Conservation (phyloP, 2,113 vertebrate species). For the Numenius arquata region DNA sequence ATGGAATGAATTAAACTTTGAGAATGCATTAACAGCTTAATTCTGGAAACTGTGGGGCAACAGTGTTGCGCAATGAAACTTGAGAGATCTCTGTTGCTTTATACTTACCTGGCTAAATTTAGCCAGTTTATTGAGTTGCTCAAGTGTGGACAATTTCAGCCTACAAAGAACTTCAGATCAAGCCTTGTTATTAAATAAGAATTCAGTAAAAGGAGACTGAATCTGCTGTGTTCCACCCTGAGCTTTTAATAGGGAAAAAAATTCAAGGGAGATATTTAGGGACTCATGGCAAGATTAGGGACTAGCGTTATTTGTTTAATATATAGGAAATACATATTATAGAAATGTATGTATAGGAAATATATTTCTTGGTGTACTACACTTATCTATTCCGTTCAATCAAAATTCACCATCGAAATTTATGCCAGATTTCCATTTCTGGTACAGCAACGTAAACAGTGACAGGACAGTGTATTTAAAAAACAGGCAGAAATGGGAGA, state of each 20-base stretch:
- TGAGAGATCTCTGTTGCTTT: not conserved
- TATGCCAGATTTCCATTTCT: constrained; percentile 36
- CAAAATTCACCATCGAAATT: constrained; percentile 13
- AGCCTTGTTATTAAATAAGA: not conserved
- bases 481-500: not conserved
- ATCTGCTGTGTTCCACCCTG: not conserved
- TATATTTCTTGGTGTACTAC: not conserved
- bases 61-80: not conserved
- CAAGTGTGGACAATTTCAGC: constrained; percentile 19
- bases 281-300: not conserved
- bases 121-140: constrained; percentile 15
- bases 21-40: constrained; percentile 12
- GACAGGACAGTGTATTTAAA: not conserved
- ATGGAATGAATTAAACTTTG: not conserved
- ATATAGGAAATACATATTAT: not conserved
- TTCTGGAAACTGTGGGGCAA: not conserved
- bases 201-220: not conserved
- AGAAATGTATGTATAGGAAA: not conserved
- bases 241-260: not conserved
- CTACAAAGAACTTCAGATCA: not conserved
- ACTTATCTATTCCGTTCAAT: constrained; percentile 24
- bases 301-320: not conserved
- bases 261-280: not conserved
- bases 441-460: not conserved
- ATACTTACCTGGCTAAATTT: not conserved